Conservation (phyloP, 1,140 invertebrate species). For the Anastatus disparis region DNA sequence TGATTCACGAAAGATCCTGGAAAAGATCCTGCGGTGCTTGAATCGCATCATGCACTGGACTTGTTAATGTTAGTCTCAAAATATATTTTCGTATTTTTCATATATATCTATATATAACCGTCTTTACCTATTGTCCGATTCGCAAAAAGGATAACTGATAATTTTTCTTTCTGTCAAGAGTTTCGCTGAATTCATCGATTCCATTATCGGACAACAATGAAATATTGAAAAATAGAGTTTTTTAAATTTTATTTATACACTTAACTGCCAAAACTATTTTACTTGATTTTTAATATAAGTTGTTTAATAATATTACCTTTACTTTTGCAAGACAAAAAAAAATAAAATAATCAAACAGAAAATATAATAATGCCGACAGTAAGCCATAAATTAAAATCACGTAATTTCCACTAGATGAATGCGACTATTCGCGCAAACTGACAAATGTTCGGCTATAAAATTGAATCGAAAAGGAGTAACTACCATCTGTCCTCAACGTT, state of each 20-base stretch:
- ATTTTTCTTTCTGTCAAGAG: no score
- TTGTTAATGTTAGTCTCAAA: not conserved
- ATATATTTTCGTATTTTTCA: not conserved
- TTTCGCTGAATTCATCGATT: no score
- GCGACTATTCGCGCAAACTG: slow-evolving; percentile 20
- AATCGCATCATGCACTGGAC: slow-evolving; percentile 4
- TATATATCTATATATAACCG: no score
- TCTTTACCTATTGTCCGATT: no score
- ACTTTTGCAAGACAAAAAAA: no score
- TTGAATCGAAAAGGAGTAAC: slow-evolving; percentile 9
- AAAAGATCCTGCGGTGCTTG: slow-evolving; percentile 29
- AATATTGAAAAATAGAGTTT: no score
- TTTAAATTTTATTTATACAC: no score
- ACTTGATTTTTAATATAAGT: no score
- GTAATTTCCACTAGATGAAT: slow-evolving; percentile 9
- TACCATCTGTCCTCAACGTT: not conserved
- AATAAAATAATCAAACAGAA: not conserved
- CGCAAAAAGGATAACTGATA: no score
- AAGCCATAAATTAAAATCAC: not conserved
- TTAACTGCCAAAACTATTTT: no score
- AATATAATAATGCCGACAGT: not conserved
- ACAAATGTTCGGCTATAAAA: slow-evolving; percentile 25
- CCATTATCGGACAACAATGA: no score
- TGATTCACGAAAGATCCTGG: slow-evolving; percentile 49
- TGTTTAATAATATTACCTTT: no score